Evolutionary conservation across 23 tunicate genomes (phyloP).

Genomic region (Phallusia fumigata): DNA sequence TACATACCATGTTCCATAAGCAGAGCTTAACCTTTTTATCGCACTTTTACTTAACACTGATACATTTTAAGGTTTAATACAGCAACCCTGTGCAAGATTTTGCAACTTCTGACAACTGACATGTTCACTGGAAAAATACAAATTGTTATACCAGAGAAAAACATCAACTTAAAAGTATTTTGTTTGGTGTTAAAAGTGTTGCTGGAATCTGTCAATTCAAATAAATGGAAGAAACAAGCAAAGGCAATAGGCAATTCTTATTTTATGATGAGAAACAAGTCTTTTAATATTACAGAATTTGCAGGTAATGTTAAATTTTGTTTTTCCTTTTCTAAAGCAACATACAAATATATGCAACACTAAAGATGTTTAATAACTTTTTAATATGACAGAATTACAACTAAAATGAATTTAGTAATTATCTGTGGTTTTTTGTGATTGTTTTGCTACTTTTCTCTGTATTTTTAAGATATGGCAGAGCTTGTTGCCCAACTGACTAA

Average conservation of each 20-base stretch:
- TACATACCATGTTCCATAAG: too few relatives aligned
- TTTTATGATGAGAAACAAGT: neutral
- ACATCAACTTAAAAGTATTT: neutral
- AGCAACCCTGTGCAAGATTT: neutral
- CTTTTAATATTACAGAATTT: neutral
- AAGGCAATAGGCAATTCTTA: neutral
- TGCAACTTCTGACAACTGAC: neutral
- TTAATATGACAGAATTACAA: too few relatives aligned
- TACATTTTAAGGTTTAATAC: neutral
- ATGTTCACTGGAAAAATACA: neutral
- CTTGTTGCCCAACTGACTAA: neutral
- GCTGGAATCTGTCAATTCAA: neutral
- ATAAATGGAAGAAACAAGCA: conserved; percentile 1
- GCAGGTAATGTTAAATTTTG: neutral
- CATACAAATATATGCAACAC: too few relatives aligned
- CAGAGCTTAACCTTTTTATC: too few relatives aligned
- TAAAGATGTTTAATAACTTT: too few relatives aligned
- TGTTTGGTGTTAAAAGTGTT: conserved; percentile 2
- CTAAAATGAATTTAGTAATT: too few relatives aligned
- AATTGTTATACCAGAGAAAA: neutral
- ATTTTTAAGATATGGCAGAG: neutral
- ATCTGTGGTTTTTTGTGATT: too few relatives aligned
- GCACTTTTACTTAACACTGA: neutral
- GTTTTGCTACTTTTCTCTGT: too few relatives aligned
- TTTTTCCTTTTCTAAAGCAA: neutral